Conservation (phyloP, 2,113 vertebrate genomes). For the Pedetes capensis region DNA sequence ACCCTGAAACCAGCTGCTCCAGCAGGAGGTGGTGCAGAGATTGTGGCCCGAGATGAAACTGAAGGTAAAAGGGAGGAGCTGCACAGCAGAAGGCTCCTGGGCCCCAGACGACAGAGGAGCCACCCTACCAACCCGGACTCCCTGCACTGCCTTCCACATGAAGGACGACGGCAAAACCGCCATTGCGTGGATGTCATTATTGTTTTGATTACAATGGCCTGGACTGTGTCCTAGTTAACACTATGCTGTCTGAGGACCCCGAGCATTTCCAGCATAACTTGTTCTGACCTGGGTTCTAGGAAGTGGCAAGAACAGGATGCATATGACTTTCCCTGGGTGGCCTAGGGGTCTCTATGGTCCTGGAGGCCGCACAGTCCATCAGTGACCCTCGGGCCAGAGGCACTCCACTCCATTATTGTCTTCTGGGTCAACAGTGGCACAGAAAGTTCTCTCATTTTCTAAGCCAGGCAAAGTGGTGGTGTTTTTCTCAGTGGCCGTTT, state of each 20-base stretch:
- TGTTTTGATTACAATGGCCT: background rate
- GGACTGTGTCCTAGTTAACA: background rate
- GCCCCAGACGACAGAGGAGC: background rate
- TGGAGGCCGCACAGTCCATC: no score
- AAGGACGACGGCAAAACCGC: background rate
- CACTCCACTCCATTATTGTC: background rate
- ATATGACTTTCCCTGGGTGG: background rate
- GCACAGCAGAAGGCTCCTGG: background rate
- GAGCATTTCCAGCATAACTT: background rate
- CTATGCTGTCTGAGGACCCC: background rate
- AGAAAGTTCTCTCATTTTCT: background rate
- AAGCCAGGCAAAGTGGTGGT: background rate
- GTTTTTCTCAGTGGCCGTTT: background rate
- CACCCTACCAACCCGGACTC: background rate
- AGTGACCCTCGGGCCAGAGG: background rate
- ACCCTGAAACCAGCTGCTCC: no score
- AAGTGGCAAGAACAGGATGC: no score
- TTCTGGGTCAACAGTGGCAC: background rate
- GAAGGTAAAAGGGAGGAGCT: background rate
- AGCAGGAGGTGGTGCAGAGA: no score
- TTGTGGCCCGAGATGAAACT: no score
- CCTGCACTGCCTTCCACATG: accelerated
- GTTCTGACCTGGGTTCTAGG: background rate
- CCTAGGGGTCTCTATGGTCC: background rate
- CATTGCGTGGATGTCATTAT: accelerated